phyloP scores from a whole-genome alignment of 2,113 vertebrate species.

The Coreoperca whiteheadi region DNA sequence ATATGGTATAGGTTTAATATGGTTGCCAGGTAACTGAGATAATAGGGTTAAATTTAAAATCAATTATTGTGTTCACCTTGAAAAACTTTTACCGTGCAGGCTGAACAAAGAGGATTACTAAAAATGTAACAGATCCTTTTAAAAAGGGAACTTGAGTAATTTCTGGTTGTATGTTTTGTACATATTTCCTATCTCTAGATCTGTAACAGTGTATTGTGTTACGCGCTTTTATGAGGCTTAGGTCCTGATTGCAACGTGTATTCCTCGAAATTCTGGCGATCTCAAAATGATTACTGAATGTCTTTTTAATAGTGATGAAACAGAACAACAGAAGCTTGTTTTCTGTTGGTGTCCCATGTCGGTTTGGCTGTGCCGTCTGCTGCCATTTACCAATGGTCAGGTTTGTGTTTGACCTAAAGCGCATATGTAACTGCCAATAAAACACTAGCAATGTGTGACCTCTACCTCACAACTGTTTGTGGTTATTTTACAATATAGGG shows the following conservation, averaged over 20 bases:
- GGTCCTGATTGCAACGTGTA: conserved; percentile 49
- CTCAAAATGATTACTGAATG: conserved; percentile 57
- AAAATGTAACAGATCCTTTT: conserved; percentile 41
- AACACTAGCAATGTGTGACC: conserved; percentile 83
- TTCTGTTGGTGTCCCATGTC: conserved; percentile 38
- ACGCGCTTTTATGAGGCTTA: conserved; percentile 60
- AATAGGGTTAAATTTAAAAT: conserved; percentile 52
- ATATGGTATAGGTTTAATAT: conserved; percentile 24
- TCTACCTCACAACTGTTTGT: conserved; percentile 59
- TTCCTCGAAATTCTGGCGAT: conserved; percentile 43
- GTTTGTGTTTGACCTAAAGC: conserved; percentile 82
- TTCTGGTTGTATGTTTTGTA: conserved; percentile 56
- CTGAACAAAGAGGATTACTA: conserved; percentile 31
- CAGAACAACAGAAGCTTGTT: conserved; percentile 24
- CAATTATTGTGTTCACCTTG: conserved; percentile 26
- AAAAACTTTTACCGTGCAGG: conserved; percentile 8
- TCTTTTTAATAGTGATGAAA: conserved; percentile 47
- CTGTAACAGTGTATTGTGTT: conserved; percentile 49
- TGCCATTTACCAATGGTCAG: conserved; percentile 74
- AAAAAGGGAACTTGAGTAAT: conserved; percentile 41
- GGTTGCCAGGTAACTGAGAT: conserved; percentile 53
- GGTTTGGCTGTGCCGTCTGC: conserved; percentile 57
- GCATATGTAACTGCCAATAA: conserved; percentile 88
- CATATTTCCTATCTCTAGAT: conserved; percentile 43
- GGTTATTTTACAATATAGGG: conserved; percentile 50